Conservation (phyloP, 1,140 invertebrate genomes). For the Drosophila bipectinata region DNA sequence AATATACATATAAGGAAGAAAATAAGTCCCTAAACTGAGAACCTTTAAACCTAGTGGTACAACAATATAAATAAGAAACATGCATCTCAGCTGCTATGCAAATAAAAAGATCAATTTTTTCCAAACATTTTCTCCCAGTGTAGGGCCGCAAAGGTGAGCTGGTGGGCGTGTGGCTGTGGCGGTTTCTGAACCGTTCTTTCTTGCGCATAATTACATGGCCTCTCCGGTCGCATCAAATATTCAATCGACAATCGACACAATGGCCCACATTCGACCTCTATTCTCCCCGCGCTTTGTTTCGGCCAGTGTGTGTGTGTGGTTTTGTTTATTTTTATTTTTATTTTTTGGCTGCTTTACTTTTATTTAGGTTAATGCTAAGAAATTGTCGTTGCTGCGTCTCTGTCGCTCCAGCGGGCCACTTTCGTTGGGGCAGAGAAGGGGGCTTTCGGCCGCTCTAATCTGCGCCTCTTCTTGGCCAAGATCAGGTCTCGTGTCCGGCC, state of each 20-base stretch:
- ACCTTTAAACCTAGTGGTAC: too few species aligned
- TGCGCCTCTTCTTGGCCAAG: conserved; percentile 46
- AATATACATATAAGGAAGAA: too few species aligned
- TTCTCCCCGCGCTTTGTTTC: conserved; percentile 44
- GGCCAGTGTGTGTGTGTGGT: conserved; percentile 22
- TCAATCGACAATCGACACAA: conserved; percentile 61
- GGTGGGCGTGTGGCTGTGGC: conserved; percentile 18
- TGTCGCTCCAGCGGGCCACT: conserved; percentile 30
- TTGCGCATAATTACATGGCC: conserved; percentile 54
- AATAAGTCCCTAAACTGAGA: too few species aligned
- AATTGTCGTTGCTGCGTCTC: conserved; percentile 27
- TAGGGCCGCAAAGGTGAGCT: not conserved
- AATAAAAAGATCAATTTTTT: not conserved
- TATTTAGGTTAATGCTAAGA: conserved; percentile 61
- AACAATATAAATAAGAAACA: too few species aligned
- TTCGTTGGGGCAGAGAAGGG: conserved; percentile 41
- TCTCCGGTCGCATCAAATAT: conserved; percentile 47
- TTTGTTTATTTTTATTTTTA: conserved; percentile 11
- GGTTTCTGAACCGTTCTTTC: conserved; percentile 38
- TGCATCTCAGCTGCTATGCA: too few species aligned
- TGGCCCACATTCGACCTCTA: conserved; percentile 55
- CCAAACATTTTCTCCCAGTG: not conserved
- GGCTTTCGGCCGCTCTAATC: conserved; percentile 43
- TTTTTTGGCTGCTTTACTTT: conserved; percentile 50
- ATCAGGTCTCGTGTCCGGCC: conserved; percentile 47